phyloP scores from a whole-genome alignment of 2,797 vertebrate genomes.

The Coregonus sp. region DNA sequence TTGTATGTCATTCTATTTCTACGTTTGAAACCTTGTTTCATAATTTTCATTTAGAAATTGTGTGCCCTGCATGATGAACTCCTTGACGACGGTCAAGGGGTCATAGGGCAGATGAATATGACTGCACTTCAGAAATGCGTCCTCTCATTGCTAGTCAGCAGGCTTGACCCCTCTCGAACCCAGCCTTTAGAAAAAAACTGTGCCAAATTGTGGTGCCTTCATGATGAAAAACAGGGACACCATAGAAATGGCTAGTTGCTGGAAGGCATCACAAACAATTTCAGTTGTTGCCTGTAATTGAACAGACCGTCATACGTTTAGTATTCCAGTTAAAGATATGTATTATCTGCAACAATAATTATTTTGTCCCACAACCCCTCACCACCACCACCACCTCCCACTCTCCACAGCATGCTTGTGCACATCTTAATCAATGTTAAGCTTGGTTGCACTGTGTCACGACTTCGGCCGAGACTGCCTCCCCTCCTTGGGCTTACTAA shows the following conservation, averaged over 20 bases:
- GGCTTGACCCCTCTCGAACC: constrained; percentile 17
- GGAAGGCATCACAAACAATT: constrained; percentile 5
- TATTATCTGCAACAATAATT: constrained; percentile 27
- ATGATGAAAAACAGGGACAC: not conserved
- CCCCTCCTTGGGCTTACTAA: no score
- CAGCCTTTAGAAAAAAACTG: not conserved
- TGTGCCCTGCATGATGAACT: not conserved
- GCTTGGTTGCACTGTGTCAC: not conserved
- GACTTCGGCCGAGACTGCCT: no score
- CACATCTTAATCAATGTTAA: constrained; percentile 3
- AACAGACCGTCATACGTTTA: constrained; percentile 19
- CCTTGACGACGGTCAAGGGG: constrained; percentile 49
- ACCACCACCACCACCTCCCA: not conserved
- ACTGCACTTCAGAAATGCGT: constrained; percentile 39
- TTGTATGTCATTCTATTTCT: not conserved
- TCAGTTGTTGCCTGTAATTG: constrained; percentile 1
- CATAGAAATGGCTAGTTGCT: not conserved
- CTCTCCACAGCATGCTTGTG: not conserved
- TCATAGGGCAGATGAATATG: constrained; percentile 12
- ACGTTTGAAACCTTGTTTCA: not conserved
- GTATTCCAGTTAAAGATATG: constrained; percentile 5
- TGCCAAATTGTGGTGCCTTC: not conserved
- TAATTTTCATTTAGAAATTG: not conserved
- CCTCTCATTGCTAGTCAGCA: constrained; percentile 31
- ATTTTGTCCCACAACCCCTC: not conserved